Evolutionary conservation across 2,113 vertebrate species (phyloP).

Genomic region (Ptilonorhynchus violaceus): DNA sequence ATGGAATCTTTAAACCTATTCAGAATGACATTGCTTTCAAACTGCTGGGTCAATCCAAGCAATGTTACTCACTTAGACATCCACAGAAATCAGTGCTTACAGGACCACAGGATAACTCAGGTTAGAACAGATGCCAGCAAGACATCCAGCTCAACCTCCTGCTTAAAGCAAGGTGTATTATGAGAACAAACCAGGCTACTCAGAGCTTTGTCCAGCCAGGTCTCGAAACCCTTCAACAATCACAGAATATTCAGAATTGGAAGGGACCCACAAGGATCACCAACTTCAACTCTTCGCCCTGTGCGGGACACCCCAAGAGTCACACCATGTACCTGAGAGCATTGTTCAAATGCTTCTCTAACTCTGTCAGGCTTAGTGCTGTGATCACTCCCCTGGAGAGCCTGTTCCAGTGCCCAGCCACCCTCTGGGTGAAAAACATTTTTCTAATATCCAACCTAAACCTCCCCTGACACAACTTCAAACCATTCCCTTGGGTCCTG

Average conservation of each 20-base stretch:
- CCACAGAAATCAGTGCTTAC: not conserved
- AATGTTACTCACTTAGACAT: not conserved
- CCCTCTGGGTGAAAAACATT: not conserved
- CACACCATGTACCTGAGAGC: not conserved
- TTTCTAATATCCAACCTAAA: not conserved
- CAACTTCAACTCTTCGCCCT: not conserved
- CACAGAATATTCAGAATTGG: not conserved
- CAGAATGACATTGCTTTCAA: not conserved
- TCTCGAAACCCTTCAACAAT: not conserved
- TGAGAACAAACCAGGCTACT: not conserved
- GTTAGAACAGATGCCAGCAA: not conserved
- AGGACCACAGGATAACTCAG: not conserved
- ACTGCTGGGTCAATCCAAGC: not conserved
- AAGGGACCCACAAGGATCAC: not conserved
- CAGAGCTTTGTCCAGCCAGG: not conserved
- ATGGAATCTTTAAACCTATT: not conserved
- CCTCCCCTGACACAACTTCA: not conserved
- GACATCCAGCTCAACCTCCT: not conserved
- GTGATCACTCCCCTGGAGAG: not conserved
- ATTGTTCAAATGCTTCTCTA: fast-evolving
- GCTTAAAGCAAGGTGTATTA: not conserved
- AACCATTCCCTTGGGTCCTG: fast-evolving
- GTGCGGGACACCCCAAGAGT: not conserved
- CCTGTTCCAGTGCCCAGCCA: not conserved
- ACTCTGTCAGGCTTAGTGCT: not conserved